Evolutionary conservation across 2,113 vertebrate genomes (phyloP), one percentile per base, ranked within the genome.

Genomic region (Calcarius ornatus): DNA sequence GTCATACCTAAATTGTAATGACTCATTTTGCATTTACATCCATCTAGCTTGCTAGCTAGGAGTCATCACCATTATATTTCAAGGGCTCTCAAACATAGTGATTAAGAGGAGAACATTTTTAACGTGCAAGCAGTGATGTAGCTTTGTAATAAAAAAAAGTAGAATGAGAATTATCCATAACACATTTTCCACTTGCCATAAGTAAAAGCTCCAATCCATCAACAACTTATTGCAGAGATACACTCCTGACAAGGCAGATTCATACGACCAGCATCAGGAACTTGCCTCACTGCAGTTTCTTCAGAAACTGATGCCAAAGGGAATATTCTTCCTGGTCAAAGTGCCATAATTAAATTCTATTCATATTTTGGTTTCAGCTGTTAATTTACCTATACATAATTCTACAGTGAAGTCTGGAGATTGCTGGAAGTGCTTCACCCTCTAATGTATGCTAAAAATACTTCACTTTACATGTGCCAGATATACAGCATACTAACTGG

Each of bases 1-100:
- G 94, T 96, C 85, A 88, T 80, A 93, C 42, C 81, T 85, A 91
- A 95, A 91, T 86, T 85, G 79, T 70, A 96, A 93, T 93, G 78
- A 80, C 75, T 91, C 56, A 76, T 73, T 97, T 88, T 85, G 53
- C 84, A 91, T 95, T 94, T 93, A 33, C 59, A 80, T 92, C 63
- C 56, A 89, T 86, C 88, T 65, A 65, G 20, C 65, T 81, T 72
- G 24, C 40, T 94, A 79, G 91, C 71, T 87, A 57, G 27, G 45
- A 89, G 35, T 65, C 78, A 95, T 94, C 89, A 54, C 53, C 56
- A 47, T 92, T 90, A 94, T 53, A 43, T 87, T 94, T 95, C 66
- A 87, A 96, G 84, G 48, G 87, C 86, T 94, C 54, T 94, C 78
- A 85, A 79, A 82, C 24, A 51, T 30, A 71, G 66, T 94, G 92